phyloP scores from a whole-genome alignment of 2,113 vertebrate species.

The Hyperopisus bebe region DNA sequence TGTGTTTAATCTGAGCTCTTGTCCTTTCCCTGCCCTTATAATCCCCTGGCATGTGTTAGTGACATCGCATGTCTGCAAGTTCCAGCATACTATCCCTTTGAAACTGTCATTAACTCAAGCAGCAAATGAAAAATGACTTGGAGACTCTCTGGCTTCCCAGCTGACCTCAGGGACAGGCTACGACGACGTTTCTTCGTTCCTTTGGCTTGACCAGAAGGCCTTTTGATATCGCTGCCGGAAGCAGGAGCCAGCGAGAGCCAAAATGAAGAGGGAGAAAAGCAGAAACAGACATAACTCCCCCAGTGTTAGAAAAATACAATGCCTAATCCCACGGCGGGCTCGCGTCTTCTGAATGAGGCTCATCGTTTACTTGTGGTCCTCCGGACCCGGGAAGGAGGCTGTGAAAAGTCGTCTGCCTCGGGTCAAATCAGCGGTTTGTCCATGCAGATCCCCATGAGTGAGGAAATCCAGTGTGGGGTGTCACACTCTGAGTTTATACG shows the following conservation, averaged over 20 bases:
- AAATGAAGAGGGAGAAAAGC: conserved; percentile 29
- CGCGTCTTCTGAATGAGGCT: conserved; percentile 65
- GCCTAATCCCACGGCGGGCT: conserved; percentile 42
- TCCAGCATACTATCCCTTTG: conserved; percentile 67
- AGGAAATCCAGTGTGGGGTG: neutral
- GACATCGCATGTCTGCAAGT: conserved; percentile 72
- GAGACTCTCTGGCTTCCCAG: conserved; percentile 74
- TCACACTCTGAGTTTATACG: neutral
- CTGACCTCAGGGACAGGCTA: conserved; percentile 77
- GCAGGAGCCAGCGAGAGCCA: conserved; percentile 47
- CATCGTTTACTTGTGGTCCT: neutral
- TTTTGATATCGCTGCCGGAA: conserved; percentile 70
- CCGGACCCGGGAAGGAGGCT: neutral
- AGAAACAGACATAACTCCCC: conserved; percentile 33
- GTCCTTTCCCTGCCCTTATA: conserved; percentile 74
- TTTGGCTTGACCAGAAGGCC: conserved; percentile 71
- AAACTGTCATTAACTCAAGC: conserved; percentile 78
- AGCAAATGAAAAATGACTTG: conserved; percentile 81
- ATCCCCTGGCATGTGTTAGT: conserved; percentile 72
- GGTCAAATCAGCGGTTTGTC: neutral
- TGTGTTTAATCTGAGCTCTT: conserved; percentile 65
- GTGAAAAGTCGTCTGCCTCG: neutral
- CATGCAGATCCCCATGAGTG: neutral
- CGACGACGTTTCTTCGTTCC: conserved; percentile 63
- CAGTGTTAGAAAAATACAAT: conserved; percentile 58